Evolutionary conservation across 92 coral and sea anemone species (phyloP), one percentile per base, ranked within the genome.

Genomic region (Desmophyllum pertusum): DNA sequence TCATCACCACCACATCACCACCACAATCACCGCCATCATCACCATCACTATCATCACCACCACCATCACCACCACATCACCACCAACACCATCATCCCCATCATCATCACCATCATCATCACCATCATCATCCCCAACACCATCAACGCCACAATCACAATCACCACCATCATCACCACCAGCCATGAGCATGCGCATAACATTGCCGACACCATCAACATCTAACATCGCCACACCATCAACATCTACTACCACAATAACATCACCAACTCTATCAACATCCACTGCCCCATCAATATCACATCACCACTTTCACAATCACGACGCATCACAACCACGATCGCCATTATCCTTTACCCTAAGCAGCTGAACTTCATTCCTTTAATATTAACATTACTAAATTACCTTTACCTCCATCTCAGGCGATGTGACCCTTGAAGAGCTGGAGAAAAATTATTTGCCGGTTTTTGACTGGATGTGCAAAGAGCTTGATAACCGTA

Each of bases 391-490:
- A 59, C 33, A 59, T 59, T 57, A 57, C 11, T n/a, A n/a, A n/a
- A 4, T 57, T 27, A 14, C 53, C 53, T 3, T 2, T 59, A 9
- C 65, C 36, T 67, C 5, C 11, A 14, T 19, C 29, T 18, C 4
- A 66, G 71, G 71, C 9, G 42, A 19, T 67, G 11, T 67, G 27
- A 67, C 73, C 13, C 73, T 67, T 35, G 73, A 33, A 67, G 21
- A 67, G 45, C 73, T 67, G 43, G 73, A 67, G 40, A 43, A 67
- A 18, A 67, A 37, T 19, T 1, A 67, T 37, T 36, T 67, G 2
- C 25, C n/a, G 18, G 25, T 9, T 27, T 67, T 4, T 67, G 73
- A 67, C 1, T 6, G 45, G 45, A 67, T 67, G 73, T 67, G 73
- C 25, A 35, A 18, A 38, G 11, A 67, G 11, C 73, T 67, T 19